These are phyloP conservation scores for Argopecten irradians DNA, from an alignment of 1,140 invertebrate genomes.

Conservation along the genomic window DNA sequence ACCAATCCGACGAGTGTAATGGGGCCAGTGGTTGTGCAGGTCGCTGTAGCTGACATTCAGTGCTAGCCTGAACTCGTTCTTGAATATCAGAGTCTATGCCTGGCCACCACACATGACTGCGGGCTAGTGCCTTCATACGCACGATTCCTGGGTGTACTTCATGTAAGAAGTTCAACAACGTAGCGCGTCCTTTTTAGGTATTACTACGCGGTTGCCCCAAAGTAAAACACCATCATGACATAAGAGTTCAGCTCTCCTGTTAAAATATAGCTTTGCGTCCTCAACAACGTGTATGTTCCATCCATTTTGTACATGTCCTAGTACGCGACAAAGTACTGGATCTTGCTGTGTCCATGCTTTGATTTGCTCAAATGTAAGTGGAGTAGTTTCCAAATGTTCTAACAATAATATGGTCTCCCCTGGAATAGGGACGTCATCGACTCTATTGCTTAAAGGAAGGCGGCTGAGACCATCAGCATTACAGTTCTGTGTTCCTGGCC, in stretches of 20 bases:
- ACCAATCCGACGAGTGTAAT: constrained; percentile 69
- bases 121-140: constrained; percentile 74
- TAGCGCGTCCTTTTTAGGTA: constrained; percentile 35
- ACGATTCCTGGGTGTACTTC: constrained; percentile 75
- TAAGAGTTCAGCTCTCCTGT: no score
- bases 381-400: constrained; percentile 34
- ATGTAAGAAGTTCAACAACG: constrained; percentile 73
- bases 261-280: background rate
- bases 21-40: constrained; percentile 52
- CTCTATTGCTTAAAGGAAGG: constrained; percentile 48
- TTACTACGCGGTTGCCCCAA: background rate
- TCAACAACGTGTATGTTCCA: constrained; percentile 25
- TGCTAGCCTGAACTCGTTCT: constrained; percentile 73
- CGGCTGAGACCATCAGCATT: constrained; percentile 69
- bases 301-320: constrained; percentile 9
- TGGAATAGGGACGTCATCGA: constrained; percentile 22
- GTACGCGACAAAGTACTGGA: constrained; percentile 25
- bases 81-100: constrained; percentile 76
- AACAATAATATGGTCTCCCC: constrained; percentile 39
- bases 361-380: constrained; percentile 26
- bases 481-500: constrained; percentile 69
- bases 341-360: constrained; percentile 39
- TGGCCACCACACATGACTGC: constrained; percentile 78
- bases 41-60: constrained; percentile 68
- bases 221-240: no score